Conservation (phyloP, 2,888 invertebrate genomes). For the Spisula solida region DNA sequence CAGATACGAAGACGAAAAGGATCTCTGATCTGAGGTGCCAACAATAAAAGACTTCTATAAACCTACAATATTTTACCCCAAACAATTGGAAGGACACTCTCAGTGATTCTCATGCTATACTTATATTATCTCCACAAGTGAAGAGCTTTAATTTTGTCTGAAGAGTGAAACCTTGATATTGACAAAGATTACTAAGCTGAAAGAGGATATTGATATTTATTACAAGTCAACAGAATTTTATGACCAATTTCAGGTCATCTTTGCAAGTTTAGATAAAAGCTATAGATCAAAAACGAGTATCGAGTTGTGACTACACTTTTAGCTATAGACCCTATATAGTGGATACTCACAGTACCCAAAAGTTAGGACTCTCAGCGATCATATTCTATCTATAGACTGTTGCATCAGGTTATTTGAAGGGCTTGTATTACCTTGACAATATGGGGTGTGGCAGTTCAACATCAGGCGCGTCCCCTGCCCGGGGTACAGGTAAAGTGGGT, state of each 20-base stretch:
- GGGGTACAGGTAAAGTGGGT: neutral
- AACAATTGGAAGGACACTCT: neutral
- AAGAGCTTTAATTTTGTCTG: neutral
- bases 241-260: neutral
- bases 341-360: too few species aligned
- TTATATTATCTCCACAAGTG: conserved; percentile 4
- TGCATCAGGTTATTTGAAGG: too few species aligned
- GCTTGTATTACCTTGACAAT: too few species aligned
- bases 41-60: neutral
- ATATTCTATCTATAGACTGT: too few species aligned
- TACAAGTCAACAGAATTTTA: neutral
- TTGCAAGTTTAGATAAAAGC: neutral
- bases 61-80: neutral
- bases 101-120: neutral
- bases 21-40: too few species aligned
- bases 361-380: too few species aligned
- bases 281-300: neutral
- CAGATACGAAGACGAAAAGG: too few species aligned
- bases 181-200: neutral
- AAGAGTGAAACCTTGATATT: neutral
- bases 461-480: conserved; percentile 15
- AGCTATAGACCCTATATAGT: too few species aligned
- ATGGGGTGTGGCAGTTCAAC: conserved; percentile 48
- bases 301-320: too few species aligned
- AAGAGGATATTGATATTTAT: neutral